Conservation (phyloP, 2,113 vertebrate species). For the Antechinus flavipes region DNA sequence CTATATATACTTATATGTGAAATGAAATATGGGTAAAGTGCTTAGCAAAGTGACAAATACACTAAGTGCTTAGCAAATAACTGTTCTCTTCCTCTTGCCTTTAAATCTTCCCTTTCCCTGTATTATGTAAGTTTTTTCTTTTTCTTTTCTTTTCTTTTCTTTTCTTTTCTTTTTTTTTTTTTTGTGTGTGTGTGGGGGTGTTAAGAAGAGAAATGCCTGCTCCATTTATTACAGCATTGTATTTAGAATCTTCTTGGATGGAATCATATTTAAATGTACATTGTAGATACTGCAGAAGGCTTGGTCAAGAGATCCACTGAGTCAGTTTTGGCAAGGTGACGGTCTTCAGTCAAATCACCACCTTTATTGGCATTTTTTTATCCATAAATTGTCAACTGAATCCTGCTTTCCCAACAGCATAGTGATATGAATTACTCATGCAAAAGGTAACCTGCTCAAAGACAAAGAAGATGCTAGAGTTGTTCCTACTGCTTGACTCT, state of each 20-base stretch:
- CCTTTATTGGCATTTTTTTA: constrained; percentile 70
- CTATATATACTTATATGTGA: not conserved
- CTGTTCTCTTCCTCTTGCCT: not conserved
- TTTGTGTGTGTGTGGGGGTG: not conserved
- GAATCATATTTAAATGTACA: not conserved
- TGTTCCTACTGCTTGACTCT: constrained; percentile 88
- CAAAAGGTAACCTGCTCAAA: constrained; percentile 88
- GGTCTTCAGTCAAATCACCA: not conserved
- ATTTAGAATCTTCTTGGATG: constrained; percentile 7
- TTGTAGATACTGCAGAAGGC: not conserved
- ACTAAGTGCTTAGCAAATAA: not conserved
- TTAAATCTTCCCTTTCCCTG: not conserved
- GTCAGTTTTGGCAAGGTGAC: not conserved
- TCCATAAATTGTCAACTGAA: constrained; percentile 44
- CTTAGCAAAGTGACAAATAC: not conserved
- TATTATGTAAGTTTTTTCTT: not conserved
- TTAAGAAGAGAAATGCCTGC: constrained; percentile 22
- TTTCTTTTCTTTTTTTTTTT: too few relatives aligned
- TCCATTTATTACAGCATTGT: constrained; percentile 46
- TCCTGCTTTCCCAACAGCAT: constrained; percentile 28
- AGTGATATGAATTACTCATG: constrained; percentile 69
- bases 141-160: too few relatives aligned
- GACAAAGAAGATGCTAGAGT: constrained; percentile 86
- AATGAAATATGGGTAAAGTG: not conserved
- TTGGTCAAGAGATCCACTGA: not conserved